Conservation (phyloP, 2,888 invertebrate genomes). For the Stenichneumon culpator region DNA sequence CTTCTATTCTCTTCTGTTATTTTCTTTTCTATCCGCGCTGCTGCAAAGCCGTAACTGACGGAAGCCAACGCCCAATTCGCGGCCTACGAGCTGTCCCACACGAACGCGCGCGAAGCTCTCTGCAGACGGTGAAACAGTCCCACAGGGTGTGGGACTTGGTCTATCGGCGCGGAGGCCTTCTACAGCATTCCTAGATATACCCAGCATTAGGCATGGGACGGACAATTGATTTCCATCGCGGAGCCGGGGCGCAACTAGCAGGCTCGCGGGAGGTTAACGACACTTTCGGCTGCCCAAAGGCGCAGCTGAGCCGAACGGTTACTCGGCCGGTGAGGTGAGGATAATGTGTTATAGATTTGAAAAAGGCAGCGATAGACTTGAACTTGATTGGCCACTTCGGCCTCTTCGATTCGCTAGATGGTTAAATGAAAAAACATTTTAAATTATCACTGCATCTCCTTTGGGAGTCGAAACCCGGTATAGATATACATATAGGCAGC, state of each 20-base stretch:
- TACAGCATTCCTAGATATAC: conserved; percentile 4
- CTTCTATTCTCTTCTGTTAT: conserved; percentile 9
- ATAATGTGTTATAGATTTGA: not conserved
- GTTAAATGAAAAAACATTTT: not conserved
- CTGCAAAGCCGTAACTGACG: conserved; percentile 40
- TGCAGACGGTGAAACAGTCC: conserved; percentile 73
- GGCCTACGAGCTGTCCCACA: conserved; percentile 72
- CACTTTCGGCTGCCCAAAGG: conserved; percentile 82
- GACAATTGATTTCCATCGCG: conserved; percentile 78
- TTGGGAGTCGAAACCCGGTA: not conserved
- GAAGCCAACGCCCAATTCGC: conserved; percentile 82
- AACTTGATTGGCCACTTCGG: not conserved
- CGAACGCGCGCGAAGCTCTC: not conserved
- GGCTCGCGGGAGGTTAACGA: conserved; percentile 81
- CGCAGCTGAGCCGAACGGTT: conserved; percentile 78
- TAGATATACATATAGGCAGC: not conserved
- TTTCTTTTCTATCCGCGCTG: conserved; percentile 16
- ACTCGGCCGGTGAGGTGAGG: conserved; percentile 70
- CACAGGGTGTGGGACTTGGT: conserved; percentile 66
- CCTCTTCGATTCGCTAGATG: not conserved
- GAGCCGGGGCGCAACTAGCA: conserved; percentile 65
- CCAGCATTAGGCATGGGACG: conserved; percentile 61
- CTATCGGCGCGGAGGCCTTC: not conserved
- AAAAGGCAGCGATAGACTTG: not conserved
- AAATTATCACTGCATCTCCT: not conserved